A percentile compares a stretch with the other conserved stretches of the same genome.
Evolutionary conservation across 2,113 vertebrate species (phyloP).

Genomic region (Eptesicus fuscus): DNA sequence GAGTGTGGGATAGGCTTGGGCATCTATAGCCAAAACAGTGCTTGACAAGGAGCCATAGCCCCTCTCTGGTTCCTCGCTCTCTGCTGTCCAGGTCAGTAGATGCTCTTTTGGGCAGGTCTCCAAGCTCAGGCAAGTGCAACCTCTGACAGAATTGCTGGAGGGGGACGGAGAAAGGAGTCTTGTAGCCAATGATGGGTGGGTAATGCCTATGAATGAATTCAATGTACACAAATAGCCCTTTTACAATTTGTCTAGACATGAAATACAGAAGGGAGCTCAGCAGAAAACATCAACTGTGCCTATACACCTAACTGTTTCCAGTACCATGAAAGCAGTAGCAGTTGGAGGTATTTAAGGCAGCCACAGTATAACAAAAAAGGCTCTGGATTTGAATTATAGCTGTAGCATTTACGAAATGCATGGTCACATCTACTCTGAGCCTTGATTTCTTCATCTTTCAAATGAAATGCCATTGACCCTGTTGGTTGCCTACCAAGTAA

Average conservation of each 20-base stretch:
- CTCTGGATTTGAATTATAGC: not conserved
- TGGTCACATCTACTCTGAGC: not conserved
- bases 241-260: slow-evolving; percentile 52
- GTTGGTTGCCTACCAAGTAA: not conserved
- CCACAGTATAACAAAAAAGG: not conserved
- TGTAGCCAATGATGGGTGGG: not conserved
- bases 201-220: slow-evolving; percentile 32
- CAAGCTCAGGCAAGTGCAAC: not conserved
- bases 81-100: not conserved
- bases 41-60: not conserved
- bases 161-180: not conserved
- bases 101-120: not conserved
- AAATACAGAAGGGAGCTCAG: slow-evolving; percentile 32
- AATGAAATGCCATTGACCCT: not conserved
- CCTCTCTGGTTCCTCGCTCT: not conserved
- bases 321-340: slow-evolving; percentile 21
- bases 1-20: not conserved
- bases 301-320: not conserved
- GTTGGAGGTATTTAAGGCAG: slow-evolving; percentile 8
- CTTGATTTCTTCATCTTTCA: not conserved
- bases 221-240: slow-evolving; percentile 44
- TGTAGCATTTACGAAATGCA: not conserved
- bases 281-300: slow-evolving; percentile 45
- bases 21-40: not conserved
- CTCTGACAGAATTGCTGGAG: not conserved